Evolutionary conservation across 2,797 vertebrate species (phyloP).

Genomic region (Cygnus olor): DNA sequence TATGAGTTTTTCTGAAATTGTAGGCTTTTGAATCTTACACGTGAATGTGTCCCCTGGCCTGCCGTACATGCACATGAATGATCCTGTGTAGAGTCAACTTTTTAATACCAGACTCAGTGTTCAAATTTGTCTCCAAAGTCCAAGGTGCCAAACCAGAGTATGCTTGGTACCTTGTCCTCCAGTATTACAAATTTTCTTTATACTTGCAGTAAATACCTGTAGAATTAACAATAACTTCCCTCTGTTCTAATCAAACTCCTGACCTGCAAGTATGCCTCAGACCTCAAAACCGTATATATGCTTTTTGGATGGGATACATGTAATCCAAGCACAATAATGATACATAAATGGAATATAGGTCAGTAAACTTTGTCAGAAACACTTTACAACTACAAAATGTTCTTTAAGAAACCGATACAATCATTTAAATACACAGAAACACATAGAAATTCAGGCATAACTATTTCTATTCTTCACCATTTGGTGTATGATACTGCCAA

Average conservation of each 20-base stretch:
- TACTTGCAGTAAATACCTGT: not conserved
- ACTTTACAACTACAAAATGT: not conserved
- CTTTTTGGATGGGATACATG: not conserved
- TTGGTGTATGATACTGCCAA: not conserved
- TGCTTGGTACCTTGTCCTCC: not conserved
- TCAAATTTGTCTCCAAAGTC: not conserved
- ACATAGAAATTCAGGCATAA: not conserved
- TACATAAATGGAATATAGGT: not conserved
- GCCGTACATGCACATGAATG: not conserved
- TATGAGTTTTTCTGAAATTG: not conserved
- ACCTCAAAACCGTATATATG: not conserved
- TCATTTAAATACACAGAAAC: not conserved
- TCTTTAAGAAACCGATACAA: not conserved
- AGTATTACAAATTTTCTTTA: not conserved
- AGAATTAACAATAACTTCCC: not conserved
- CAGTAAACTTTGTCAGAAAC: not conserved
- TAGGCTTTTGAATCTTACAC: not conserved
- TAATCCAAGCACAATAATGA: not conserved
- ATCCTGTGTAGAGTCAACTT: not conserved
- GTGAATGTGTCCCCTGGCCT: not conserved
- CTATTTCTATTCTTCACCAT: not conserved
- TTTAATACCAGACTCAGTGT: not conserved
- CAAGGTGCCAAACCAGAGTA: not conserved
- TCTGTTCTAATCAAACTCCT: not conserved
- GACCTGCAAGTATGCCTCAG: not conserved